Evolutionary conservation across 2,888 invertebrate species (phyloP).

Genomic region (Cyclophora punctaria): DNA sequence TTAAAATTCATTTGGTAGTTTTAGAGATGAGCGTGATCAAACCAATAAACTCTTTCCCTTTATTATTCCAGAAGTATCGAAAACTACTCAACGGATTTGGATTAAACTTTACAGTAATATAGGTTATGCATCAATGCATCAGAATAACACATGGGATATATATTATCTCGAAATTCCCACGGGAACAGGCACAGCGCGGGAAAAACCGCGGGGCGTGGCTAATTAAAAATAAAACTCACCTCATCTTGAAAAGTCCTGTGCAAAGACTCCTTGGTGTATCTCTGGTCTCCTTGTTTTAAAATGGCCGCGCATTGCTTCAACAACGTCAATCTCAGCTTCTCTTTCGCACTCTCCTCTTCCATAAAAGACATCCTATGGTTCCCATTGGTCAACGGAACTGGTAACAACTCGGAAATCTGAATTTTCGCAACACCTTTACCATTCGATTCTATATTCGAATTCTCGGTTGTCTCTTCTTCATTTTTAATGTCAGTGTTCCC

Average conservation of each 20-base stretch:
- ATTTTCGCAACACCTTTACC: not conserved
- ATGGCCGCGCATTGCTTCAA: conserved; percentile 80
- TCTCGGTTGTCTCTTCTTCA: conserved; percentile 1
- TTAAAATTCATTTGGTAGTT: too few species aligned
- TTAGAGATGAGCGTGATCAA: too few species aligned
- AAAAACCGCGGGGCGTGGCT: too few species aligned
- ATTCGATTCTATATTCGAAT: not conserved
- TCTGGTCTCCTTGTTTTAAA: conserved; percentile 75
- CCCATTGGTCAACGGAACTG: conserved; percentile 27
- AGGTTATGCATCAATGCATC: too few species aligned
- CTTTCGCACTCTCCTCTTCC: conserved; percentile 81
- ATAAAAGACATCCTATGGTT: conserved; percentile 76
- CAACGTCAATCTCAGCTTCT: conserved; percentile 75
- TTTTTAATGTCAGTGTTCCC: not conserved
- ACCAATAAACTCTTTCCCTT: too few species aligned
- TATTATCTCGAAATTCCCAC: too few species aligned
- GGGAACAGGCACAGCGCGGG: too few species aligned
- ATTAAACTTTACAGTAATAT: too few species aligned
- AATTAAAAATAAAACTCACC: conserved; percentile 63
- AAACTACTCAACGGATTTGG: too few species aligned
- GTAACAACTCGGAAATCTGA: conserved; percentile 14
- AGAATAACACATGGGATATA: too few species aligned
- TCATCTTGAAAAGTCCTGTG: conserved; percentile 80
- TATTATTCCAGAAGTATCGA: too few species aligned
- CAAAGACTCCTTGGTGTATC: conserved; percentile 78